These are phyloP conservation scores for Takifugu bimaculatus DNA, from an alignment of 2,113 vertebrate genomes.

Conservation along the genomic window DNA sequence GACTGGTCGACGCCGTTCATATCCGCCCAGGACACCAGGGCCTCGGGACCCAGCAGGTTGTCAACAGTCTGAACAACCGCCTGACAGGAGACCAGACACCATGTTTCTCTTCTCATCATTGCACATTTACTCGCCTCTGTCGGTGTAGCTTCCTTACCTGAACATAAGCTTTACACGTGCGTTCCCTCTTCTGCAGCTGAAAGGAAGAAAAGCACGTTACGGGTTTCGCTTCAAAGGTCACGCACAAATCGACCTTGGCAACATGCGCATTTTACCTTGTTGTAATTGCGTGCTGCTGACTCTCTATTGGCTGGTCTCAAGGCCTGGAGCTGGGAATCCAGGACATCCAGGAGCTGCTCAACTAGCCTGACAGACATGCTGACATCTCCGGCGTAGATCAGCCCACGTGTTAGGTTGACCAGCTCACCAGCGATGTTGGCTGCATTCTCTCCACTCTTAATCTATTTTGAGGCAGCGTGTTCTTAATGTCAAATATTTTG, in stretches of 20 bases:
- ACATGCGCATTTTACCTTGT: constrained; percentile 78
- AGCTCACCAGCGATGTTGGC: constrained; percentile 90
- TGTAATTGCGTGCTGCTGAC: constrained; percentile 89
- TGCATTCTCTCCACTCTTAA: constrained; percentile 93
- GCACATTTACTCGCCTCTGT: neutral
- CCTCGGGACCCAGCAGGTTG: constrained; percentile 85
- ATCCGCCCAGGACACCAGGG: constrained; percentile 87
- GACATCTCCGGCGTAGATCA: constrained; percentile 90
- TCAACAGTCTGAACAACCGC: constrained; percentile 88
- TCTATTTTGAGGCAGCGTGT: constrained; percentile 68
- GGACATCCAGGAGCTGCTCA: constrained; percentile 90
- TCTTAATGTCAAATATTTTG: constrained; percentile 61
- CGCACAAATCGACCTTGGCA: constrained; percentile 18
- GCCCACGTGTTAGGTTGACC: constrained; percentile 86
- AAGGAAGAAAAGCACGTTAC: constrained; percentile 31
- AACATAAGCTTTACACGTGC: constrained; percentile 88
- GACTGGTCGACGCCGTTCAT: constrained; percentile 87
- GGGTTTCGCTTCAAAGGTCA: constrained; percentile 53
- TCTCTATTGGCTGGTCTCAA: constrained; percentile 88
- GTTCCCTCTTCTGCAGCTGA: constrained; percentile 89
- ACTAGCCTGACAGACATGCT: constrained; percentile 90
- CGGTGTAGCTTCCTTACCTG: constrained; percentile 74
- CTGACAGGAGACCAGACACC: constrained; percentile 58
- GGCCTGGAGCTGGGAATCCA: constrained; percentile 91
- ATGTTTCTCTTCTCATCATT: constrained; percentile 1